These are phyloP conservation scores for Nematolebias whitei DNA, from an alignment of 2,113 vertebrate genomes.

Conservation along the genomic window DNA sequence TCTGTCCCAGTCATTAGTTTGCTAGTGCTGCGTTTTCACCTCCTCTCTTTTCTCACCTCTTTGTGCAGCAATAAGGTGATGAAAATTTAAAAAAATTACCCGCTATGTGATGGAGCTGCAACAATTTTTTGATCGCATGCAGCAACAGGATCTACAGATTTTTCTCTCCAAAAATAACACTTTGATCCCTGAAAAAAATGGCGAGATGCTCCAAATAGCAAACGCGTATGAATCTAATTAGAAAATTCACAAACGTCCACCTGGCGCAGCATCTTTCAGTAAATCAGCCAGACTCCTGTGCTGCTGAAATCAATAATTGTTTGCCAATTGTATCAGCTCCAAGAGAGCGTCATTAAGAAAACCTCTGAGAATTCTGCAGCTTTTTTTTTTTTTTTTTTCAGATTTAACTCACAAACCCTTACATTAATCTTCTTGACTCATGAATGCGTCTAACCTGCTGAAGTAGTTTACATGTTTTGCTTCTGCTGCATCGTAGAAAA, in stretches of 20 bases:
- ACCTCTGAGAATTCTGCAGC: conserved; percentile 48
- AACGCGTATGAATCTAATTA: conserved; percentile 46
- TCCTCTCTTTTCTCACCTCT: conserved; percentile 47
- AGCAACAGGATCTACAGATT: neutral
- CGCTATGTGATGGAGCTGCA: conserved; percentile 21
- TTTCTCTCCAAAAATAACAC: neutral
- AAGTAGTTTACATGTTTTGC: conserved; percentile 43
- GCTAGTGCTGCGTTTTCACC: conserved; percentile 51
- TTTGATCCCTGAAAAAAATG: neutral
- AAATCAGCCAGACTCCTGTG: conserved; percentile 48
- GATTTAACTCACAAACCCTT: conserved; percentile 43
- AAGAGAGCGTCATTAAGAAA: conserved; percentile 60
- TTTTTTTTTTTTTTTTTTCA: conserved; percentile 33
- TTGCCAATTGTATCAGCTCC: conserved; percentile 68
- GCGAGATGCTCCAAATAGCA: conserved; percentile 17
- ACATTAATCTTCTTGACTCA: conserved; percentile 39
- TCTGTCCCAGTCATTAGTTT: conserved; percentile 69
- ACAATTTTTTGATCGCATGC: conserved; percentile 1
- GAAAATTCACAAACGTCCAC: conserved; percentile 40
- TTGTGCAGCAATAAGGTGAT: conserved; percentile 42
- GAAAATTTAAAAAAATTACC: conserved; percentile 45
- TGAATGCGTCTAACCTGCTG: conserved; percentile 21
- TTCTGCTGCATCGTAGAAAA: conserved; percentile 40
- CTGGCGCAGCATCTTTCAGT: conserved; percentile 32
- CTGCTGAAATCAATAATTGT: conserved; percentile 64